Percentiles rank a stretch among this genome's conserved stretches.
Evolutionary conservation across 2,888 invertebrate species (phyloP).

Genomic region (Pelosia muscerda): DNA sequence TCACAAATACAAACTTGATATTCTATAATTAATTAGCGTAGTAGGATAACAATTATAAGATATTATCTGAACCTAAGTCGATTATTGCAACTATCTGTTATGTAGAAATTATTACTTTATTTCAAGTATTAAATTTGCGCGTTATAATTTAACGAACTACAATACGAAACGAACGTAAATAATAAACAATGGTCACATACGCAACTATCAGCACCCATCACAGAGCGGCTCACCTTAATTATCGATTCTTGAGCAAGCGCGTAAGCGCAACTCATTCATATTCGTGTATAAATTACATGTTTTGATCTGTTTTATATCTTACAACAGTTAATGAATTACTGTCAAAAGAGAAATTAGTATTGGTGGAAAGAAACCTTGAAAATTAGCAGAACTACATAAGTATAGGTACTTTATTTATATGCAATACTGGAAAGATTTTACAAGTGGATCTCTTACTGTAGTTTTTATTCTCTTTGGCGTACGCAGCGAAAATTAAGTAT

Average conservation of each 20-base stretch:
- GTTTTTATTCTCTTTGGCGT: slow-evolving; percentile 13
- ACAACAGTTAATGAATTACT: neutral
- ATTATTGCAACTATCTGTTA: too few relatives aligned
- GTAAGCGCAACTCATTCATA: slow-evolving; percentile 1
- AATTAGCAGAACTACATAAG: neutral
- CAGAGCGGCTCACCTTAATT: neutral
- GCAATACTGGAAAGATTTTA: neutral
- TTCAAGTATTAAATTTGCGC: neutral
- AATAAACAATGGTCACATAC: neutral
- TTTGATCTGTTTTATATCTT: neutral
- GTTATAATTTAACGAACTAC: too few relatives aligned
- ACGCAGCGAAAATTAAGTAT: slow-evolving; percentile 26
- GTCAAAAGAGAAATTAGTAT: neutral
- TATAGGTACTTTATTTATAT: neutral
- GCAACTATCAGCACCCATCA: neutral
- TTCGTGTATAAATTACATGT: neutral
- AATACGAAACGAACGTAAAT: neutral
- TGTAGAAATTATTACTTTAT: neutral
- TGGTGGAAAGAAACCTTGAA: neutral
- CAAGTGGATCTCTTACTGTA: neutral
- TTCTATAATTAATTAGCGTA: neutral
- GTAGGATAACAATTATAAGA: neutral
- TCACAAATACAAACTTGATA: neutral
- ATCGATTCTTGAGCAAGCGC: slow-evolving; percentile 2
- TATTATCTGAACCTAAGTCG: neutral